A percentile compares a stretch with the other conserved stretches of the same genome.
Conservation (phyloP, 2,113 vertebrate genomes). For the Podarcis muralis region DNA sequence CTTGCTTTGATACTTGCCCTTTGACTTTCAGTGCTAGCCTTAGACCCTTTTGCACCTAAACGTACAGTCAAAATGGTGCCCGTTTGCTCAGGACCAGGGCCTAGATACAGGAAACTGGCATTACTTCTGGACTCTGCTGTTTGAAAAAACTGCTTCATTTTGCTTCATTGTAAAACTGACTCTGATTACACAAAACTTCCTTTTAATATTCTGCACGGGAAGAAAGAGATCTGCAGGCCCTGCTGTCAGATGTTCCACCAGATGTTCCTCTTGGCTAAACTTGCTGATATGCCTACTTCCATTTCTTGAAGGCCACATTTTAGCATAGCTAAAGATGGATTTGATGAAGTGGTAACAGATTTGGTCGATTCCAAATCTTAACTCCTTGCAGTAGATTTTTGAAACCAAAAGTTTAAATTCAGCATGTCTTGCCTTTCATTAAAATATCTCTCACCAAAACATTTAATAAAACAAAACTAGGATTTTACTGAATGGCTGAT, state of each 20-base stretch:
- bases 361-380: background rate
- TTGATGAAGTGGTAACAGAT: background rate
- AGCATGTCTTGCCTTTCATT: background rate
- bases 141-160: background rate
- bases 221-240: conserved; percentile 16
- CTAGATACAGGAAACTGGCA: background rate
- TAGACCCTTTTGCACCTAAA: background rate
- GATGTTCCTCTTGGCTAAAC: background rate
- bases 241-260: background rate
- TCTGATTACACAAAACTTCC: conserved; percentile 6
- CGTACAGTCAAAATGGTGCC: background rate
- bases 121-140: background rate
- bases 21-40: background rate
- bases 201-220: conserved; percentile 19
- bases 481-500: conserved; percentile 17
- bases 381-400: background rate
- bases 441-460: background rate
- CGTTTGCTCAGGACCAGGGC: background rate
- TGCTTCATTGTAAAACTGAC: background rate
- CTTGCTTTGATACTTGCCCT: background rate
- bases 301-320: conserved; percentile 44
- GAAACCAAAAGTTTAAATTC: background rate
- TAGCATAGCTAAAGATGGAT: background rate
- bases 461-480: background rate
- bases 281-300: conserved; percentile 18